Base-by-base conservation (phyloP, 2,888 invertebrate genomes). In the Ichneumoninae sp. region DNA sequence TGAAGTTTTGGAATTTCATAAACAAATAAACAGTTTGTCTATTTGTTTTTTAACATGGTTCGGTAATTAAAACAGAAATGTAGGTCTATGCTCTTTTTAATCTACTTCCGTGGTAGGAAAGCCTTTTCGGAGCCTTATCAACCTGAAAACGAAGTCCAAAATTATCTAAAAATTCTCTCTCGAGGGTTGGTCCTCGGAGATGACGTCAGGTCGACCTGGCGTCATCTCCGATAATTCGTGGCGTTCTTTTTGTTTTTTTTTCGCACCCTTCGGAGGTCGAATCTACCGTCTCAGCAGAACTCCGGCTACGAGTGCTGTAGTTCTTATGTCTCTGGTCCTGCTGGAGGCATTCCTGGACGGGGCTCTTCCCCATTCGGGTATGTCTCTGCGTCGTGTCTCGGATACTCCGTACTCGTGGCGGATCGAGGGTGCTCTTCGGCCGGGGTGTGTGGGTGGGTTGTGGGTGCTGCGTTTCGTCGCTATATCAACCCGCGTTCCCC, bases 401-500 rank as follows among this genome's bases (percentile, higher is more conserved):
- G 54, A 54, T 57, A 71, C 57, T 57, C 52, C 52, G 71, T 71
- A 71, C 71, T 57, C 52, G 70, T 54, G 40, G 22, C 33, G 22
- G n/a, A 44, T 33, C 30, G 75, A 33, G 75, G 50, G 65, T 66
- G 50, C 76, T 50, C 16, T 36, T 26, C 7, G 36, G 13, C n/a
- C 16, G 10, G 71, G n/a, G 50, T 19, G 22, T 57, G 19, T 26
- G 30, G 83, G 66, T 80, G 75, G 40, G n/a, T 5, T 33, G 72
- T 69, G 78, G 83, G 66, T 80, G 75, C 80, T 66, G 66, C 70
- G 62, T 36, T 30, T 62, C 47, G 80, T 86, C 77, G 83, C 82
- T 83, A 80, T 78, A 86, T 86, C 84, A 86, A 70, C 70, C 72
- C 70, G 70, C 66, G 74, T 81, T 69, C 79, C 76, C 72, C 16